Base-by-base conservation (phyloP, 2,113 vertebrate genomes). In the Takifugu bimaculatus region DNA sequence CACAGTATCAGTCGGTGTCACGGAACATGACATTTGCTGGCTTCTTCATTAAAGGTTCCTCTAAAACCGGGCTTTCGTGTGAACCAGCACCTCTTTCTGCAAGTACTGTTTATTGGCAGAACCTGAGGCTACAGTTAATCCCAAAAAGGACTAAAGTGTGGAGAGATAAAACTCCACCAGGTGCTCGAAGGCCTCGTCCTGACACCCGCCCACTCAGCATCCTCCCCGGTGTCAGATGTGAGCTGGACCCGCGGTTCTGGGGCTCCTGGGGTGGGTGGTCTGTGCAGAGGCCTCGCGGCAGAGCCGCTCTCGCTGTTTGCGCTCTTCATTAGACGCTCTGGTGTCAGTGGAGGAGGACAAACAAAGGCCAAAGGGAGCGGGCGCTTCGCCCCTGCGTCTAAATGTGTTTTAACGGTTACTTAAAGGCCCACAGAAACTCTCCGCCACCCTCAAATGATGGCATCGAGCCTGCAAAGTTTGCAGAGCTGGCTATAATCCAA, bases 401-500 rank as follows among this genome's bases (percentile, higher is more conserved):
- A 88, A 85, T 82, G 87, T 78, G 85, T 88, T 89, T 88, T 90
- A 89, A 90, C 88, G 87, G 83, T 87, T 79, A 87, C 77, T 87
- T 86, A 85, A 74, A 39, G 85, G 60, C 25, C 35, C 2, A 63
- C 45, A 62, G 70, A 59, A 54, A 68, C 74, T 72, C 71, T 53
- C 57, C 59, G 73, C 59, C 81, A 69, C 79, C 70, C 77, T 62
- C 77, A 72, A 84, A 77, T 79, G 85, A 87, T 83, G 85, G 84
- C 81, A 89, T 87, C 84, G 84, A 89, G 80, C 63, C 64, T 7
- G 79, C 11, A 39, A 43, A 83, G 89, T 92, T 92, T 92, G 82
- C 89, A 86, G 89, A 92, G 90, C 89, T 88, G 90, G 74, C 55
- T 72, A 70, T 91, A 91, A 91, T 90, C 90, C 81, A 0, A 72